Conservation (phyloP, 92 coral and sea anemone species). For the Galaxea fascicularis region DNA sequence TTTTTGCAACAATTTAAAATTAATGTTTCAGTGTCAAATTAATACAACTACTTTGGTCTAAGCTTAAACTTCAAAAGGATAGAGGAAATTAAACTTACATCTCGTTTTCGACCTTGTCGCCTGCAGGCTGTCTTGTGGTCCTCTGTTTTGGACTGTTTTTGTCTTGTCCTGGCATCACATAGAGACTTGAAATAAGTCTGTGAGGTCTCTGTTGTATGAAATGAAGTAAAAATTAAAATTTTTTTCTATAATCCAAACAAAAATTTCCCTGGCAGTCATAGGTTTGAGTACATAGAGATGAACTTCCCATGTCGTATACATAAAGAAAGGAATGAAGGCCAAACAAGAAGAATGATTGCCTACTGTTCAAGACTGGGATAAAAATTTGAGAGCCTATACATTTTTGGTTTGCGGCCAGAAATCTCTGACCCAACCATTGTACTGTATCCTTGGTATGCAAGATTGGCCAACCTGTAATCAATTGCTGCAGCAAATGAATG, state of each 20-base stretch:
- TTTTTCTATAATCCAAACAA: too few species aligned
- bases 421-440: not conserved
- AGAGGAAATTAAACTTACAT: constrained; percentile 3
- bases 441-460: not conserved
- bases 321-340: constrained; percentile 6
- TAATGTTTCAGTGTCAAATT: not conserved
- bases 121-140: constrained; percentile 18
- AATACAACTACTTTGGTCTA: not conserved
- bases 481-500: constrained; percentile 16
- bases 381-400: constrained; percentile 3
- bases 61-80: constrained; percentile 4
- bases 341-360: constrained; percentile 4
- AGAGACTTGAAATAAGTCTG: constrained; percentile 13
- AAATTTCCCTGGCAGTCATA: too few species aligned
- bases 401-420: not conserved
- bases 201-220: constrained; percentile 3
- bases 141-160: constrained; percentile 16
- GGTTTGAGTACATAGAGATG: not conserved
- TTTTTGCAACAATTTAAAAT: constrained; percentile 1
- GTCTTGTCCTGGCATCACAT: constrained; percentile 12
- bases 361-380: constrained; percentile 10
- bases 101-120: constrained; percentile 18
- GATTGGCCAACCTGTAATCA: constrained; percentile 8
- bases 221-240: not conserved
- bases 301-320: not conserved